Evolutionary conservation across 2,797 vertebrate species (phyloP).

Genomic region (Chaenodraco wilsoni): DNA sequence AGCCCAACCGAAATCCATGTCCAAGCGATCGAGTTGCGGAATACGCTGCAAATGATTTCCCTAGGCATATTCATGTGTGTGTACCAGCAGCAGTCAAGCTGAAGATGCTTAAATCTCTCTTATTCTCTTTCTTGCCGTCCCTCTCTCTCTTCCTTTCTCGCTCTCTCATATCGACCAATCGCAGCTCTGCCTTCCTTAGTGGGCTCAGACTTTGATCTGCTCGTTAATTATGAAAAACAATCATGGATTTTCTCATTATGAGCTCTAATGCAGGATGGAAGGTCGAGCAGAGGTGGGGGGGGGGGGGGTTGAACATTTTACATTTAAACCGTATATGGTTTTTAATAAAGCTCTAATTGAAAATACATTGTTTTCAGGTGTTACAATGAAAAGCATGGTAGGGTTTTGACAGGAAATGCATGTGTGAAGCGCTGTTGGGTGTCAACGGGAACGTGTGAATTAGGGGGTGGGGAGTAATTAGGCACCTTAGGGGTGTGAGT

Average conservation of each 20-base stretch:
- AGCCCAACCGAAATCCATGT: constrained; percentile 67
- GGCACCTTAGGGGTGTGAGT: constrained; percentile 68
- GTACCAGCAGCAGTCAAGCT: constrained; percentile 49
- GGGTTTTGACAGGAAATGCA: constrained; percentile 34
- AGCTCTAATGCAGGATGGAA: constrained; percentile 67
- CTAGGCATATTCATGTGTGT: constrained; percentile 57
- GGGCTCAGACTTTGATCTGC: constrained; percentile 82
- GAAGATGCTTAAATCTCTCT: constrained; percentile 69
- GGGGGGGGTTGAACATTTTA: constrained; percentile 44
- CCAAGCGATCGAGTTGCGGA: constrained; percentile 69
- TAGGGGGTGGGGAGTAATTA: constrained; percentile 56
- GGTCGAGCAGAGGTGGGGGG: constrained; percentile 41
- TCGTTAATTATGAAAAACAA: constrained; percentile 84
- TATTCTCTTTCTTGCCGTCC: constrained; percentile 44
- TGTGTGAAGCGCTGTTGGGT: constrained; percentile 31
- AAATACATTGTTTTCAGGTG: constrained; percentile 22
- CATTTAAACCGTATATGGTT: constrained; percentile 37
- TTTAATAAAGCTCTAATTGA: constrained; percentile 26
- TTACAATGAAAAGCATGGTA: constrained; percentile 2
- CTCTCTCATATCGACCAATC: constrained; percentile 67
- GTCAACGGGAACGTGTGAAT: constrained; percentile 53
- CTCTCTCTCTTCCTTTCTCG: constrained; percentile 19
- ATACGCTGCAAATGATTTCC: constrained; percentile 80
- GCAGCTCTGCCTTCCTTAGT: constrained; percentile 67
- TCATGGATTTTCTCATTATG: constrained; percentile 83